Percentiles rank a stretch among this genome's conserved stretches.
These are phyloP conservation scores for Cordilura impudica DNA, from an alignment of 2,888 invertebrate species.

Conservation along the genomic window DNA sequence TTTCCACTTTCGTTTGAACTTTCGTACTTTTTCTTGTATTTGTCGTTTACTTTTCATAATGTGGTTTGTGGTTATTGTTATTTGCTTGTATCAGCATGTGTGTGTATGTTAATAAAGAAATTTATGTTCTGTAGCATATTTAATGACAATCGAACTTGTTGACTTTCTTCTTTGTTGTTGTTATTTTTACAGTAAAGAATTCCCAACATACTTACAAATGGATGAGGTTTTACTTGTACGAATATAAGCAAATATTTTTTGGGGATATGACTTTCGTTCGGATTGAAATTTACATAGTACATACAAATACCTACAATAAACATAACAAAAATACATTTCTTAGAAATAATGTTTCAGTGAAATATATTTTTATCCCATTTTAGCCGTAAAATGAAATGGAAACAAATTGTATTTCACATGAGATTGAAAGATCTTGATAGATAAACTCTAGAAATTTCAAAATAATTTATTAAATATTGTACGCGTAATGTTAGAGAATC, in stretches of 20 bases:
- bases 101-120: background rate
- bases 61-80: conserved; percentile 14
- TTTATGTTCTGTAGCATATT: conserved; percentile 31
- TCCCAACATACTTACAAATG: background rate
- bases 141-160: conserved; percentile 57
- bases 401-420: too few species aligned
- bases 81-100: background rate
- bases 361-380: too few species aligned
- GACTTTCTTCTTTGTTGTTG: conserved; percentile 44
- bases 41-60: background rate
- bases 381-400: too few species aligned
- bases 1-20: conserved; percentile 26
- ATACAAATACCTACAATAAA: too few species aligned
- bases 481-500: too few species aligned
- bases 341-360: too few species aligned
- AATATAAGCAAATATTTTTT: background rate
- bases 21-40: background rate
- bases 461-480: too few species aligned
- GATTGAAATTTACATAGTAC: background rate
- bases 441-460: too few species aligned
- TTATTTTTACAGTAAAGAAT: background rate
- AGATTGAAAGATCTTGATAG: too few species aligned
- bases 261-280: background rate
- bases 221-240: background rate
- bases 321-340: too few species aligned